Conservation (phyloP, 1,140 invertebrate genomes). For the Drosophila bocki region DNA sequence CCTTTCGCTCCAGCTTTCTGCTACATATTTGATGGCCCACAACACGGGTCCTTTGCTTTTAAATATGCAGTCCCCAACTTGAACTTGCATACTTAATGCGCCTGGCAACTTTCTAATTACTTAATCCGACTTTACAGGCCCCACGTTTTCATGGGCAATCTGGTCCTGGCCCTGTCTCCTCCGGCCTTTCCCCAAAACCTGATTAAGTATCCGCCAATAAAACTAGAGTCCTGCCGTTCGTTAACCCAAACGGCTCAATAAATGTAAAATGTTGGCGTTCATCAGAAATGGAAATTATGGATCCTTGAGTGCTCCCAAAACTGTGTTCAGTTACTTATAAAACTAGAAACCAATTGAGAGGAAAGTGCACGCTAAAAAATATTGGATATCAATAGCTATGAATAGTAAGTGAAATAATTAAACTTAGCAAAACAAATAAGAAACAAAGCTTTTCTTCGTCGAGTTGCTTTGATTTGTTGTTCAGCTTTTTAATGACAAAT, state of each 20-base stretch:
- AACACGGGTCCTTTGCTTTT: conserved; percentile 48
- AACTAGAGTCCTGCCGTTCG: conserved; percentile 34
- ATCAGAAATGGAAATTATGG: conserved; percentile 34
- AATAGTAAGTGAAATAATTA: too few relatives aligned
- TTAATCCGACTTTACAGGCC: conserved; percentile 68
- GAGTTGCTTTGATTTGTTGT: too few relatives aligned
- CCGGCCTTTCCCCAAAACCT: conserved; percentile 8
- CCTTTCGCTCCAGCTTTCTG: not conserved
- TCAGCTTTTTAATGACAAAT: too few relatives aligned
- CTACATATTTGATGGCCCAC: conserved; percentile 75
- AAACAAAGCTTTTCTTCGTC: too few relatives aligned
- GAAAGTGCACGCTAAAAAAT: conserved; percentile 8
- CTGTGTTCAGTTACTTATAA: conserved; percentile 30
- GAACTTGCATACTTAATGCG: conserved; percentile 73
- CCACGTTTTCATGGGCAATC: conserved; percentile 31
- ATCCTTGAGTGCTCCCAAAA: conserved; percentile 37
- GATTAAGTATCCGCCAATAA: conserved; percentile 39
- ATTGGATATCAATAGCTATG: too few relatives aligned
- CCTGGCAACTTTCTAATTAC: conserved; percentile 71
- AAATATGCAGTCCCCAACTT: conserved; percentile 73
- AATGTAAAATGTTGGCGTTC: conserved; percentile 45
- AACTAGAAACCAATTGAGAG: conserved; percentile 26
- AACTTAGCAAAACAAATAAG: too few relatives aligned
- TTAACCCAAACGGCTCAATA: conserved; percentile 44
- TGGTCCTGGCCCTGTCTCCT: too few relatives aligned